A percentile compares a stretch with the other conserved stretches of the same genome.
Evolutionary conservation across 1,140 invertebrate species (phyloP).

Genomic region (Armadillidium nasatum): DNA sequence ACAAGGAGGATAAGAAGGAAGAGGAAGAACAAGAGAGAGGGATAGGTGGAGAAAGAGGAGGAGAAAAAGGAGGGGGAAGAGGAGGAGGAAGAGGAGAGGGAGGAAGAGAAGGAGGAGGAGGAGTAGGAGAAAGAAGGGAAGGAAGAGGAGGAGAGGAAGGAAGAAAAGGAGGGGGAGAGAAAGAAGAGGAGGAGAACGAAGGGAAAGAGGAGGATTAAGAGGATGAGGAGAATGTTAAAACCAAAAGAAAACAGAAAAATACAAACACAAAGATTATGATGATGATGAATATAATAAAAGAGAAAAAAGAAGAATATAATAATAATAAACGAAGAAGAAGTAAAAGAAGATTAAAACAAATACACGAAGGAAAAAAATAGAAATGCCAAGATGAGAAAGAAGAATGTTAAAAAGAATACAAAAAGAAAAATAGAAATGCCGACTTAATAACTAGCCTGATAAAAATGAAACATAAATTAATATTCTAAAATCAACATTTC

Average conservation of each 20-base stretch:
- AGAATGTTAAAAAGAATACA: not conserved
- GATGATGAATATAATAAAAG: no score
- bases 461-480: no score
- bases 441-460: no score
- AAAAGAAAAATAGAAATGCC: no score
- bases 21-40: not conserved
- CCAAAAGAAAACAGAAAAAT: not conserved
- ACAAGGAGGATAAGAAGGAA: not conserved
- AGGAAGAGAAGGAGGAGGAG: not conserved
- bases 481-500: no score
- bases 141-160: not conserved
- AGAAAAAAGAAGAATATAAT: not conserved
- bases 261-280: not conserved
- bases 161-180: not conserved
- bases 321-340: no score
- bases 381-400: not conserved
- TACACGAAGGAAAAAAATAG: not conserved
- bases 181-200: not conserved
- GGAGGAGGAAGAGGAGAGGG: not conserved
- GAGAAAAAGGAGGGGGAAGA: not conserved
- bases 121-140: conserved; percentile 14
- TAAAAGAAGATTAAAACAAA: not conserved
- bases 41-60: not conserved
- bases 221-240: not conserved
- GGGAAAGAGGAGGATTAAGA: not conserved